Base-by-base conservation (phyloP, 1,140 invertebrate species). In the Linepithema humile region DNA sequence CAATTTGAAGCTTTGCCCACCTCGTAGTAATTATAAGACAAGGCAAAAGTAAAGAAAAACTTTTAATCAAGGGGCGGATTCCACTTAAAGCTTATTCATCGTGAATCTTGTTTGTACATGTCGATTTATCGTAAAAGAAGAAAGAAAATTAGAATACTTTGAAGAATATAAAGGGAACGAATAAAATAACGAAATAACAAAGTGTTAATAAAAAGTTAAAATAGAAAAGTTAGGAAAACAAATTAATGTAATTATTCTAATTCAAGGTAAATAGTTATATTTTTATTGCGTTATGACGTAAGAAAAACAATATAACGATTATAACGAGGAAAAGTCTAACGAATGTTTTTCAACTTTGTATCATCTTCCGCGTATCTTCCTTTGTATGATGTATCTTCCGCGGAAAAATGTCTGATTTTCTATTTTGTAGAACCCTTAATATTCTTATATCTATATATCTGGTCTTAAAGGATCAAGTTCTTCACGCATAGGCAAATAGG, bases 1-100 rank as follows among this genome's bases (percentile, higher is more conserved):
- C 32, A 2, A 77, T 50, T 50, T 20, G 17, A 65, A 40, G 32
- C 43, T 43, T 64, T 29, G 12, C 20, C 12, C n/a, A 29, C 35
- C 9, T 0, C 7, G n/a, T 26, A 50, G 59, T 65, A 38, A 77
- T 77, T 65, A 77, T 45, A 65, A 77, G 32, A 62, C 32, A 65
- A 40, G 29, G 6, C 9, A 65, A 40, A 77, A 38, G 43, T 38
- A 50, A 53, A 53, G 60, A 65, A 53, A 65, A 50, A 77, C 29
- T 64, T 75, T 60, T 77, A 77, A 50, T 77, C 60, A 50, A 45
- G 20, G 9, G 35, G n/a, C 20, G 32, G 20, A 9, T 65, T 65
- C 20, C 23, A 38, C 20, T 50, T 64, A 77, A 50, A 38, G 4
- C 29, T n/a, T 15, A 65, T 50, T 60, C 38, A 4, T 60, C 20